These are phyloP conservation scores for Epistrophe eligans DNA, from an alignment of 2,888 invertebrate species.

Conservation along the genomic window DNA sequence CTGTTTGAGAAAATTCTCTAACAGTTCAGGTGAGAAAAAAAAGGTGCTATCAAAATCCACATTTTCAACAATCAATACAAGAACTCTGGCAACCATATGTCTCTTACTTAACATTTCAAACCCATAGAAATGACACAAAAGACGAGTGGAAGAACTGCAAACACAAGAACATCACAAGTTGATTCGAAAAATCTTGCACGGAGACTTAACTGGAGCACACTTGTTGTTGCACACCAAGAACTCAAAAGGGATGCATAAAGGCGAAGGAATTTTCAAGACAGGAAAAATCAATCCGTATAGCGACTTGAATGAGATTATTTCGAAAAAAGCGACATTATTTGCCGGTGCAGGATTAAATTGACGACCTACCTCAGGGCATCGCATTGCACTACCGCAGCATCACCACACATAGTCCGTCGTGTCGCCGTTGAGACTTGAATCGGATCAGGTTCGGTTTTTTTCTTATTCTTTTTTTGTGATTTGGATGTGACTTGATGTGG, in stretches of 20 bases:
- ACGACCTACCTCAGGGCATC: conserved; percentile 78
- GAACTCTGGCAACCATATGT: conserved; percentile 9
- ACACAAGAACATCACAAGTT: conserved; percentile 46
- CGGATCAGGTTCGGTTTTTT: conserved; percentile 59
- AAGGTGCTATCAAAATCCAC: too few relatives aligned
- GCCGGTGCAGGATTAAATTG: conserved; percentile 77
- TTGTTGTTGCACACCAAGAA: conserved; percentile 46
- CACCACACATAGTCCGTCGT: not conserved
- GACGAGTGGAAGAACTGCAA: not conserved
- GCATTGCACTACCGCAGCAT: conserved; percentile 12
- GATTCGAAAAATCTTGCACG: conserved; percentile 59
- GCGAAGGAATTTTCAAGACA: conserved; percentile 29
- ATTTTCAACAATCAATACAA: too few relatives aligned
- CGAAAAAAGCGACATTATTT: conserved; percentile 76
- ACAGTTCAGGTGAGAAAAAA: too few relatives aligned
- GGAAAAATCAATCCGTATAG: conserved; percentile 61
- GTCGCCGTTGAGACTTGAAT: conserved; percentile 18
- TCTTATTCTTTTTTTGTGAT: conserved; percentile 9
- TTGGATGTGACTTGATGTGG: conserved; percentile 61
- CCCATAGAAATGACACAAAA: conserved; percentile 19
- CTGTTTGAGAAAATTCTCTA: too few relatives aligned
- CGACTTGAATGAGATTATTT: conserved; percentile 75
- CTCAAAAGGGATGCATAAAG: conserved; percentile 33
- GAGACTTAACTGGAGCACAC: conserved; percentile 73
- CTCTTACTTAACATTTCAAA: not conserved